A percentile compares a stretch with the other conserved stretches of the same genome.
These are phyloP conservation scores for Cyrtorhinus lividipennis DNA, from an alignment of 1,140 invertebrate species.

Conservation along the genomic window DNA sequence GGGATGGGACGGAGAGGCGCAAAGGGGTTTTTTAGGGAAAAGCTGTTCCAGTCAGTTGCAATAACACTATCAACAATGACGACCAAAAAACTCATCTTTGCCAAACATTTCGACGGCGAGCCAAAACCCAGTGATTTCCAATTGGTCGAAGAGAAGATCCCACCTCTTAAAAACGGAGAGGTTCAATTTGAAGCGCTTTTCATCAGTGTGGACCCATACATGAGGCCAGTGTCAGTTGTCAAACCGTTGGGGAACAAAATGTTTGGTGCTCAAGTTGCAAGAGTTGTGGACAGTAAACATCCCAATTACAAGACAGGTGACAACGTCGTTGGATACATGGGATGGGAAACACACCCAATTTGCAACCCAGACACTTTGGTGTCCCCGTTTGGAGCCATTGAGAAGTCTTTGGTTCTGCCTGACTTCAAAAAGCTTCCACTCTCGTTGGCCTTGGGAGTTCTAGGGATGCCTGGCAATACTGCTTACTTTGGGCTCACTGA, in stretches of 20 bases:
- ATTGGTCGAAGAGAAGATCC: conserved; percentile 46
- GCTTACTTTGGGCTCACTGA: conserved; percentile 56
- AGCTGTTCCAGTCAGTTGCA: too few relatives aligned
- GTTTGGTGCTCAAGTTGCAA: conserved; percentile 45
- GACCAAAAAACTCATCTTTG: conserved; percentile 43
- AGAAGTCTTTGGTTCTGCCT: conserved; percentile 33
- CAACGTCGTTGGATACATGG: conserved; percentile 39
- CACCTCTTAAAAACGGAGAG: conserved; percentile 45
- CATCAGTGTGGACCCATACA: conserved; percentile 55
- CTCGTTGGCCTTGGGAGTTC: conserved; percentile 40
- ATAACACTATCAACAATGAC: conserved; percentile 19
- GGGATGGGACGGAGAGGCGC: too few relatives aligned
- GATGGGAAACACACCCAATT: conserved; percentile 41
- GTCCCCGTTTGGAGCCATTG: conserved; percentile 2
- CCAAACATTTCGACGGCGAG: conserved; percentile 44
- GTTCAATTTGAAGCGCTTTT: conserved; percentile 47
- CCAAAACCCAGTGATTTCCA: conserved; percentile 46
- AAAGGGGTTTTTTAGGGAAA: too few relatives aligned
- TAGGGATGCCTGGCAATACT: conserved; percentile 55
- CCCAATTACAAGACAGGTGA: conserved; percentile 42
- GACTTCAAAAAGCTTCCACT: conserved; percentile 33
- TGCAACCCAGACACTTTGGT: conserved; percentile 22
- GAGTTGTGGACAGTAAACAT: conserved; percentile 47
- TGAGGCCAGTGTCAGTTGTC: conserved; percentile 36
- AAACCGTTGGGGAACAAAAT: conserved; percentile 34